Conservation (phyloP, 1,140 invertebrate species). For the Wiebesia pumilae region DNA sequence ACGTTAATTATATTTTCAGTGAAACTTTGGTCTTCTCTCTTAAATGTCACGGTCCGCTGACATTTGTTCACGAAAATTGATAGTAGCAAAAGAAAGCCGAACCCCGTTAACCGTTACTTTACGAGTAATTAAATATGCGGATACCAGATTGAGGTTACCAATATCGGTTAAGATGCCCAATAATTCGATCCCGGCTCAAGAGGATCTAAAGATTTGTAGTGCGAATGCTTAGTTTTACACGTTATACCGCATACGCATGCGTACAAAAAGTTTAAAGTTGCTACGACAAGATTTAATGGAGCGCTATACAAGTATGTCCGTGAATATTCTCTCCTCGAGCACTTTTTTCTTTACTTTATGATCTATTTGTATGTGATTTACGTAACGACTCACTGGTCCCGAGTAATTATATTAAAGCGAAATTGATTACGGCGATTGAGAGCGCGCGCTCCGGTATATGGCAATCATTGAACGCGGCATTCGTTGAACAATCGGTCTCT, state of each 20-base stretch:
- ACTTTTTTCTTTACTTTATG: slow-evolving; percentile 26
- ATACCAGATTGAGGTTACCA: neutral
- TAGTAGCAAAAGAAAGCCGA: no score
- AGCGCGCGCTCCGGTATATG: neutral
- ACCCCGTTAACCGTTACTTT: no score
- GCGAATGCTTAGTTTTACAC: neutral
- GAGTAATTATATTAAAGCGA: slow-evolving; percentile 28
- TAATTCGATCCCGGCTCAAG: neutral
- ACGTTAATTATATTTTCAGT: no score
- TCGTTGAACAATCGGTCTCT: slow-evolving; percentile 24
- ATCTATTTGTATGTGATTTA: slow-evolving; percentile 13
- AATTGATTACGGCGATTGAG: slow-evolving; percentile 38
- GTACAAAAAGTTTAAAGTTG: neutral
- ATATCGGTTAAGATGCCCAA: neutral
- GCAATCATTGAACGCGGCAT: slow-evolving; percentile 21
- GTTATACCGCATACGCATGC: neutral
- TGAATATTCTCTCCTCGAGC: neutral
- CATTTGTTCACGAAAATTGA: no score
- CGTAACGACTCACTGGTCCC: neutral
- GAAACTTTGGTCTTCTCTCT: no score
- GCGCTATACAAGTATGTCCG: neutral
- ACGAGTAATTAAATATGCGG: neutral
- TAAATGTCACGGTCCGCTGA: no score
- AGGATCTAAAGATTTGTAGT: neutral
- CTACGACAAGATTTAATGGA: neutral